Conservation (phyloP, 1,140 invertebrate genomes). For the Scaptomyza montana region DNA sequence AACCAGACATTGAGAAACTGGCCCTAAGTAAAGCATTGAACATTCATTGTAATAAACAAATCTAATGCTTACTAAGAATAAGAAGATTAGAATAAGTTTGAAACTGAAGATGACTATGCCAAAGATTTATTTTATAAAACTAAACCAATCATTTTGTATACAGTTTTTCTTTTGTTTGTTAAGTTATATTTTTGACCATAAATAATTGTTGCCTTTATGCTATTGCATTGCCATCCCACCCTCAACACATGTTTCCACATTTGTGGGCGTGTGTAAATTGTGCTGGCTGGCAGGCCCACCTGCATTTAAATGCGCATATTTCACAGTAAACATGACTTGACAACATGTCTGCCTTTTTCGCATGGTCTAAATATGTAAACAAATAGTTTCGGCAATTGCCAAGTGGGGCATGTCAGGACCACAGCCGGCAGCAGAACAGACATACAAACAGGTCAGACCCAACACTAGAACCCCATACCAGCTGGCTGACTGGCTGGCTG, state of each 20-base stretch:
- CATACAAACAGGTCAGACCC: background rate
- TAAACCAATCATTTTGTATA: too few species aligned
- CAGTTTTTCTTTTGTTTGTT: background rate
- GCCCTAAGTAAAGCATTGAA: too few species aligned
- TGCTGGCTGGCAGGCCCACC: constrained; percentile 8
- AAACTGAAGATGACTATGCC: too few species aligned
- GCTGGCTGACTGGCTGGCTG: constrained; percentile 39
- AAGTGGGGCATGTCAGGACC: constrained; percentile 73
- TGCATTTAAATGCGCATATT: constrained; percentile 81
- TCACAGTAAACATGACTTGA: constrained; percentile 82
- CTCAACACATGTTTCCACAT: background rate
- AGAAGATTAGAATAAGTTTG: too few species aligned
- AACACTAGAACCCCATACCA: constrained; percentile 11
- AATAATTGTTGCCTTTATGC: background rate
- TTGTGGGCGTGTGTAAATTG: background rate
- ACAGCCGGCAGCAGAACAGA: constrained; percentile 7
- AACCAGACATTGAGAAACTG: too few species aligned
- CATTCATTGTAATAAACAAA: too few species aligned
- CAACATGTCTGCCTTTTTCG: constrained; percentile 77
- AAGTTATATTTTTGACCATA: background rate
- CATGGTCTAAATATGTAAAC: constrained; percentile 81
- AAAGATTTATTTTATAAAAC: too few species aligned
- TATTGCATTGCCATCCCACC: background rate
- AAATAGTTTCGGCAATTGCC: constrained; percentile 83
- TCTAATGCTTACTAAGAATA: too few species aligned